Percentiles rank a stretch among this genome's conserved stretches.
phyloP scores from a whole-genome alignment of 2,797 vertebrate species.

The Protosalanx chinensis region DNA sequence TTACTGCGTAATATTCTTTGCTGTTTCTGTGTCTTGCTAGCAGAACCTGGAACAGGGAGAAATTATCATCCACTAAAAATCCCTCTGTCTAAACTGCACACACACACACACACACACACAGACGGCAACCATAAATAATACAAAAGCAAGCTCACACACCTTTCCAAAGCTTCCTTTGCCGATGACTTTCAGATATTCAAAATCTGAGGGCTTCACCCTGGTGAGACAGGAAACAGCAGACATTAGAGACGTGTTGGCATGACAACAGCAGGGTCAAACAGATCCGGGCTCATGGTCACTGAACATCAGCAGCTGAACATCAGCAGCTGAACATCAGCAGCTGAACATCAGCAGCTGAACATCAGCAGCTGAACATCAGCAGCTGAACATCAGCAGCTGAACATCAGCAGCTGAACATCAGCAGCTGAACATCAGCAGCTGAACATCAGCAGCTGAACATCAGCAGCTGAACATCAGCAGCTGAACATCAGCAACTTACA shows the following conservation, averaged over 20 bases:
- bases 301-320: too few relatives aligned
- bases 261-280: neutral
- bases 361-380: too few relatives aligned
- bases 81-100: neutral
- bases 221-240: constrained; percentile 1
- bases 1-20: constrained; percentile 70
- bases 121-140: neutral
- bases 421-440: neutral
- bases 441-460: too few relatives aligned
- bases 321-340: too few relatives aligned
- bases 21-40: constrained; percentile 70
- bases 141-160: constrained; percentile 48
- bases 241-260: neutral
- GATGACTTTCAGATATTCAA: constrained; percentile 77
- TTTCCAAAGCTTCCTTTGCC: constrained; percentile 80
- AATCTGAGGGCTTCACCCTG: constrained; percentile 75
- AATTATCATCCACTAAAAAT: constrained; percentile 4
- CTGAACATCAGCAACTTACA: constrained; percentile 54
- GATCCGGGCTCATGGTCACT: neutral
- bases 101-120: neutral
- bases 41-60: constrained; percentile 64
- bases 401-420: too few relatives aligned
- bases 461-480: too few relatives aligned
- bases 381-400: neutral
- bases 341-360: neutral